Conservation (phyloP, 2,797 vertebrate species). For the Anguilla pacifica region DNA sequence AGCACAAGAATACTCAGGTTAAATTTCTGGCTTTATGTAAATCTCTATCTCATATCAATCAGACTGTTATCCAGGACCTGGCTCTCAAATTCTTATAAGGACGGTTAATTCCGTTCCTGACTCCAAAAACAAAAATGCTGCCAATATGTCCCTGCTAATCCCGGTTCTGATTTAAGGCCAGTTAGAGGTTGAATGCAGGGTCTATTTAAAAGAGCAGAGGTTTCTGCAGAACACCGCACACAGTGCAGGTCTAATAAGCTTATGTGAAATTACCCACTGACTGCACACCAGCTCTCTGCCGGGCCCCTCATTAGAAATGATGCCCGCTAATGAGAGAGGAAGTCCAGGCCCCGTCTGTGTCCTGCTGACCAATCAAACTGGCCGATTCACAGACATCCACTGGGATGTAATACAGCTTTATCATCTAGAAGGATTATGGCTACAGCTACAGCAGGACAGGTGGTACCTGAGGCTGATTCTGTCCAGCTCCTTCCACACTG, state of each 20-base stretch:
- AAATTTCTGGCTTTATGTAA: background rate
- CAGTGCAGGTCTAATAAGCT: background rate
- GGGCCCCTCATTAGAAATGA: background rate
- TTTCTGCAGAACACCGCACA: background rate
- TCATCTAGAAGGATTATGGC: background rate
- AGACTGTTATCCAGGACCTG: background rate
- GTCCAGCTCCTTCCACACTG: conserved; percentile 53
- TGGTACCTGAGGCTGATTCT: conserved; percentile 42
- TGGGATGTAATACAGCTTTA: background rate
- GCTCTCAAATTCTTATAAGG: background rate
- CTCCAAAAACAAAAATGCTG: background rate
- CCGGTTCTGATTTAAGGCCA: background rate
- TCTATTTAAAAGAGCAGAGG: background rate
- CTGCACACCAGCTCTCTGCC: background rate
- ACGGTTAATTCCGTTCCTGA: background rate
- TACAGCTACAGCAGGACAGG: background rate
- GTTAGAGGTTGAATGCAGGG: background rate
- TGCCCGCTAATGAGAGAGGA: background rate
- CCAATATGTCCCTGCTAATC: background rate
- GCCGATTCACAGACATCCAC: background rate
- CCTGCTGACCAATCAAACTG: background rate
- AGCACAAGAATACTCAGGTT: background rate
- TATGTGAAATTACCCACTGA: background rate
- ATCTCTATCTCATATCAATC: background rate
- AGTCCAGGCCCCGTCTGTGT: background rate